Percentiles rank a stretch among this genome's conserved stretches.
Conservation (phyloP, 1,140 invertebrate genomes). For the Hormaphis cornu region DNA sequence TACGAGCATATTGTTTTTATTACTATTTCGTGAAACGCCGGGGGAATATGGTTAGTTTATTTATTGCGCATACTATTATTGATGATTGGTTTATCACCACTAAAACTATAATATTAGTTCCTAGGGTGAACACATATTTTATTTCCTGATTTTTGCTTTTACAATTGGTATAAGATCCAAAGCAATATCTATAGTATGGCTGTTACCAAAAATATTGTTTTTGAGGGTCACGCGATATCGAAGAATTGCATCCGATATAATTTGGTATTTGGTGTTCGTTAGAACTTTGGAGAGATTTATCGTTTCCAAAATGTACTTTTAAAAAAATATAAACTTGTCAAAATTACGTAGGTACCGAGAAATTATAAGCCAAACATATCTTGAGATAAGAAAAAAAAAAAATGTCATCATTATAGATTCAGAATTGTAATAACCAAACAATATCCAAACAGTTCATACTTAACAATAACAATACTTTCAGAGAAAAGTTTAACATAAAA, state of each 20-base stretch:
- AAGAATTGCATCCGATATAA: background rate
- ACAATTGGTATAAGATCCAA: background rate
- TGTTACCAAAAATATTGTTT: constrained; percentile 11
- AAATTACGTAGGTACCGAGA: no score
- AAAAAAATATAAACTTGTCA: no score
- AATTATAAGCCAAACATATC: no score
- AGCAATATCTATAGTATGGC: background rate
- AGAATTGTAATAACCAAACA: no score
- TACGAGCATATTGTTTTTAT: constrained; percentile 27
- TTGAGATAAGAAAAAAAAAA: no score
- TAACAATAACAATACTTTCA: no score
- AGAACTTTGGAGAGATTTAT: no score
- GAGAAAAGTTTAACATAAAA: no score
- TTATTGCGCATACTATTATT: constrained; percentile 8
- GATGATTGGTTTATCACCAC: constrained; percentile 15
- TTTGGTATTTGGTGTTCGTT: no score
- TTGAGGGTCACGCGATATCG: background rate
- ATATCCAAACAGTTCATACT: no score
- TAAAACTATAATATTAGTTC: constrained; percentile 13
- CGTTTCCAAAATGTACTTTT: no score
- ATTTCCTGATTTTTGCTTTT: background rate
- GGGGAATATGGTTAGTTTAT: constrained; percentile 2
- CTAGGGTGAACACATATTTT: background rate
- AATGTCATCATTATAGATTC: no score
- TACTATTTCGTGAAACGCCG: constrained; percentile 4